These are phyloP conservation scores for Nephrotoma appendiculata DNA, from an alignment of 2,888 invertebrate genomes.

Conservation along the genomic window DNA sequence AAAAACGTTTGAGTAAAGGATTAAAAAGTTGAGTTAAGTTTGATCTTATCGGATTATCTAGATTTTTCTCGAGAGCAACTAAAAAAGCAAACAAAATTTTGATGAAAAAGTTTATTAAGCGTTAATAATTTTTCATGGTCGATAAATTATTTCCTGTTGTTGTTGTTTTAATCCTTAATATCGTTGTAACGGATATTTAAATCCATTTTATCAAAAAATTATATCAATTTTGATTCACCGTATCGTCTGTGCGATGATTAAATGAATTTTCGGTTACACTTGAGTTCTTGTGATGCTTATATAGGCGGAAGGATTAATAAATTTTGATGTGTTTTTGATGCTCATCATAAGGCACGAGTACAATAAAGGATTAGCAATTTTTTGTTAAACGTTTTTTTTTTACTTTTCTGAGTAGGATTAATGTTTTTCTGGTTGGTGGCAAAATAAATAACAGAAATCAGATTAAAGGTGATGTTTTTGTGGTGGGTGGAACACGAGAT, in stretches of 20 bases:
- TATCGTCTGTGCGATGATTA: too few relatives aligned
- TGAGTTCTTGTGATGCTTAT: background rate
- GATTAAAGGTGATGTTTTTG: background rate
- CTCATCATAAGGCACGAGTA: background rate
- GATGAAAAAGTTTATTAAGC: background rate
- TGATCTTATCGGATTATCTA: background rate
- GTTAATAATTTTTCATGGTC: background rate
- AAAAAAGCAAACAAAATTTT: background rate
- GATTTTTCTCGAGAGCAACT: background rate
- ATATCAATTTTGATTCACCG: too few relatives aligned
- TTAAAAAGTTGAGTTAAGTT: background rate
- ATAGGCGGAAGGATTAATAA: background rate
- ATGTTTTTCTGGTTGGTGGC: background rate
- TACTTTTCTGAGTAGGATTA: background rate
- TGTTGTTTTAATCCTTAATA: background rate
- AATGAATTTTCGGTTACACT: too few relatives aligned
- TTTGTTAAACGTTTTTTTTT: background rate
- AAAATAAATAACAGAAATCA: background rate
- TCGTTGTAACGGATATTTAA: background rate
- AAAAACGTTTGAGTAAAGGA: background rate
- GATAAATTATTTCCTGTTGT: background rate
- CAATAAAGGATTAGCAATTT: background rate
- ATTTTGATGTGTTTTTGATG: background rate
- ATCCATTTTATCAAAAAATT: background rate
- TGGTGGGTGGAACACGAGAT: background rate